Evolutionary conservation across 2,113 vertebrate species (phyloP).

Genomic region (Campylomormyrus tamandua): DNA sequence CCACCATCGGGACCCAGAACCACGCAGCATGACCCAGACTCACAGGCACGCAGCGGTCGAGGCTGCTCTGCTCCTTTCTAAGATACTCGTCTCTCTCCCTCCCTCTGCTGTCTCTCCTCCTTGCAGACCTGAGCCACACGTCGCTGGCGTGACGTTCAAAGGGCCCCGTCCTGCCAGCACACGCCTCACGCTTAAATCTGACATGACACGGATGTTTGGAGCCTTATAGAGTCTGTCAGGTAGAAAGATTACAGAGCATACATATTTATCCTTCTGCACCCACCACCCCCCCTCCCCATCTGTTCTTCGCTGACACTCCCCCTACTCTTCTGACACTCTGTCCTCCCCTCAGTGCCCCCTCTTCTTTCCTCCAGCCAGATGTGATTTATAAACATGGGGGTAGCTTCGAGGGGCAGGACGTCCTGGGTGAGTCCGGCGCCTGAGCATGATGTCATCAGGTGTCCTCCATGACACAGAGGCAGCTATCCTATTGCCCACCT

Average conservation of each 20-base stretch:
- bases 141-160: constrained; percentile 38
- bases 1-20: background rate
- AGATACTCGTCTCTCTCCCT: constrained; percentile 18
- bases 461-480: background rate
- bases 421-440: background rate
- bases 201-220: constrained; percentile 43
- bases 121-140: constrained; percentile 18
- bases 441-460: background rate
- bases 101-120: background rate
- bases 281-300: constrained; percentile 43
- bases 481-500: background rate
- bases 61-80: background rate
- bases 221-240: constrained; percentile 56
- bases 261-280: constrained; percentile 51
- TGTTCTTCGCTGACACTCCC: constrained; percentile 34
- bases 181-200: constrained; percentile 48
- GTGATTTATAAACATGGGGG: constrained; percentile 8
- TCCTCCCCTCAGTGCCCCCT: background rate
- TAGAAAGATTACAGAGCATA: constrained; percentile 58
- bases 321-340: background rate
- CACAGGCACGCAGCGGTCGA: constrained; percentile 6
- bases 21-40: constrained; percentile 18
- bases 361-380: background rate
- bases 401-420: background rate
- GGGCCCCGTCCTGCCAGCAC: constrained; percentile 37